These are phyloP conservation scores for Nephrotoma flavescens DNA, from an alignment of 2,888 invertebrate genomes.

Conservation along the genomic window DNA sequence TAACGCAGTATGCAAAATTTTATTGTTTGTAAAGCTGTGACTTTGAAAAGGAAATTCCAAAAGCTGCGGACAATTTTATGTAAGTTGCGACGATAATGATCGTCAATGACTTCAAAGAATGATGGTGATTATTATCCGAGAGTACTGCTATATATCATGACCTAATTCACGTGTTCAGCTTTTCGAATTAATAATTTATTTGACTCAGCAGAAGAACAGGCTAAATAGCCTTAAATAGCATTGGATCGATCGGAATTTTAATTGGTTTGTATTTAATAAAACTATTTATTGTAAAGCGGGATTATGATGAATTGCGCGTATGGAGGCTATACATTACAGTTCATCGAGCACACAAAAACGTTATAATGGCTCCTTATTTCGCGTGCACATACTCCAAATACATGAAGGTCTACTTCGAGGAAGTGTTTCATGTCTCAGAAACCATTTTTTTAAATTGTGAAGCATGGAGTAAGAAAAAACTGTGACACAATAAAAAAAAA, in stretches of 20 bases:
- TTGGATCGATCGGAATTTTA: not conserved
- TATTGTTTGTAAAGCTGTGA: not conserved
- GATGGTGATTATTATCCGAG: not conserved
- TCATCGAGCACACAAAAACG: not conserved
- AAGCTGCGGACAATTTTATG: not conserved
- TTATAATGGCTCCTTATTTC: too few species aligned
- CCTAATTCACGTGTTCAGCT: not conserved
- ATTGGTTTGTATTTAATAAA: not conserved
- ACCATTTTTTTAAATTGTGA: too few species aligned
- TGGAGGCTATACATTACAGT: not conserved
- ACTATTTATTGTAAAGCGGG: not conserved
- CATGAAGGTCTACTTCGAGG: too few species aligned
- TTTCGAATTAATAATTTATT: not conserved
- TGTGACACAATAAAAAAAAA: too few species aligned
- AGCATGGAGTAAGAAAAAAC: too few species aligned
- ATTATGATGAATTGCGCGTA: not conserved
- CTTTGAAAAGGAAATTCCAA: not conserved
- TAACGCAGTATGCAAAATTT: not conserved
- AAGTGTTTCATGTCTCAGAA: too few species aligned
- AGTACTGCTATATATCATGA: not conserved
- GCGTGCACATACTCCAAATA: too few species aligned
- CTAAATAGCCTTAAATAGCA: not conserved
- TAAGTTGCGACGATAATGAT: not conserved
- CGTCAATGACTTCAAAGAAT: not conserved
- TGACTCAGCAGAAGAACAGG: not conserved